These are phyloP conservation scores for Tetramorium simillimum DNA, from an alignment of 1,140 invertebrate genomes.

Conservation along the genomic window DNA sequence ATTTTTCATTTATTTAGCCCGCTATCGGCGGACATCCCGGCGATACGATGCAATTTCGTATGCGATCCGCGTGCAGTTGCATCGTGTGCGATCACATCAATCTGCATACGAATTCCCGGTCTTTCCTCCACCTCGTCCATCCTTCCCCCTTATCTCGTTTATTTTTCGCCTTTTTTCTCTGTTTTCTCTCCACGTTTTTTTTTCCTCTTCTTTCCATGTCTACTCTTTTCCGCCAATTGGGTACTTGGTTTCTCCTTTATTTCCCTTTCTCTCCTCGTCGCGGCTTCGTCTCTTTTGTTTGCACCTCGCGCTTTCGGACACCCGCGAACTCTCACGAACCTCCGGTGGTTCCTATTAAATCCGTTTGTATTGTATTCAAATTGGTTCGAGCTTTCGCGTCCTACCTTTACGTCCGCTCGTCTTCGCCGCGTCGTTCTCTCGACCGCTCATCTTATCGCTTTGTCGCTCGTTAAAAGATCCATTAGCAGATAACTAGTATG, in stretches of 20 bases:
- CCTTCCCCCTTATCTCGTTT: slow-evolving; percentile 44
- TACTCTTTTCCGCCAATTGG: background rate
- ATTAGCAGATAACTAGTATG: background rate
- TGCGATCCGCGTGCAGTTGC: slow-evolving; percentile 80
- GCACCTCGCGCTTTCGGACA: slow-evolving; percentile 82
- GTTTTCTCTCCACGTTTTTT: background rate
- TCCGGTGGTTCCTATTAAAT: slow-evolving; percentile 78
- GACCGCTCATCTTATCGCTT: slow-evolving; percentile 21
- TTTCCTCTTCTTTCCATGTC: background rate
- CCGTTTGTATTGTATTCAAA: slow-evolving; percentile 84
- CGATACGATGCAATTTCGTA: slow-evolving; percentile 75
- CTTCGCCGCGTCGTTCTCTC: background rate
- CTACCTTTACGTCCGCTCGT: slow-evolving; percentile 1
- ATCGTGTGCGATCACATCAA: slow-evolving; percentile 85
- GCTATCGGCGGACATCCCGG: background rate
- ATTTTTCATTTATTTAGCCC: slow-evolving; percentile 76
- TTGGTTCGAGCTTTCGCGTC: slow-evolving; percentile 70
- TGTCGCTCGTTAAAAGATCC: slow-evolving; percentile 43
- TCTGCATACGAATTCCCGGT: slow-evolving; percentile 79
- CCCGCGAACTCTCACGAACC: slow-evolving; percentile 69
- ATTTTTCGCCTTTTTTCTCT: slow-evolving; percentile 40
- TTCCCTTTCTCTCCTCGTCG: slow-evolving; percentile 25
- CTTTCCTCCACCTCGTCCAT: slow-evolving; percentile 33
- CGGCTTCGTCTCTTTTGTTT: slow-evolving; percentile 76
- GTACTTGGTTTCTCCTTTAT: background rate